A percentile compares a stretch with the other conserved stretches of the same genome.
phyloP scores from a whole-genome alignment of 1,140 invertebrate genomes.

The Thrips palmi region DNA sequence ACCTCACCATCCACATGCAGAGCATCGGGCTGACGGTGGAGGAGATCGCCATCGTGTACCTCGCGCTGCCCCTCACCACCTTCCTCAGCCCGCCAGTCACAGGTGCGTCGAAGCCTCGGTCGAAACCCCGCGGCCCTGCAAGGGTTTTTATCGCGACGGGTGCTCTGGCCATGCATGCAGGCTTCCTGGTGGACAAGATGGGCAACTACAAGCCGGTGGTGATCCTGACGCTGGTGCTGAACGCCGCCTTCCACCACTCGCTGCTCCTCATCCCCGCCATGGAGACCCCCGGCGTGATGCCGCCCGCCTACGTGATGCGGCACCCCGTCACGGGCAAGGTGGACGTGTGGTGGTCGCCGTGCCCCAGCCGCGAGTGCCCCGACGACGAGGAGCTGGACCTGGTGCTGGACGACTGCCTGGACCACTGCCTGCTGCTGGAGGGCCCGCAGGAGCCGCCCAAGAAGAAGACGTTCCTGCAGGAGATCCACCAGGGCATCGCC shows the following conservation, averaged over 20 bases:
- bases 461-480: slow-evolving; percentile 14
- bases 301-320: slow-evolving; percentile 47
- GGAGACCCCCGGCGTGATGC: slow-evolving; percentile 48
- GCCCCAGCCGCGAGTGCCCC: slow-evolving; percentile 50
- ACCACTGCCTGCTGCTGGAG: slow-evolving; percentile 38
- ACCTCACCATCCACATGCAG: slow-evolving; percentile 74
- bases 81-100: slow-evolving; percentile 61
- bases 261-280: slow-evolving; percentile 51
- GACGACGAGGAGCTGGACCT: slow-evolving; percentile 50
- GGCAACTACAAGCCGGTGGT: slow-evolving; percentile 63
- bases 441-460: slow-evolving; percentile 19
- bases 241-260: slow-evolving; percentile 51
- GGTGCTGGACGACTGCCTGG: slow-evolving; percentile 42
- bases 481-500: slow-evolving; percentile 17
- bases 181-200: slow-evolving; percentile 61
- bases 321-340: slow-evolving; percentile 43
- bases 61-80: slow-evolving; percentile 60
- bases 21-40: slow-evolving; percentile 64
- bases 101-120: slow-evolving; percentile 28
- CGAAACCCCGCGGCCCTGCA: neutral
- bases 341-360: slow-evolving; percentile 63
- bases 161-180: slow-evolving; percentile 22
- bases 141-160: neutral
- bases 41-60: slow-evolving; percentile 68
- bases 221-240: slow-evolving; percentile 47